Conservation (phyloP, 2,797 vertebrate species). For the Falco rusticolus region DNA sequence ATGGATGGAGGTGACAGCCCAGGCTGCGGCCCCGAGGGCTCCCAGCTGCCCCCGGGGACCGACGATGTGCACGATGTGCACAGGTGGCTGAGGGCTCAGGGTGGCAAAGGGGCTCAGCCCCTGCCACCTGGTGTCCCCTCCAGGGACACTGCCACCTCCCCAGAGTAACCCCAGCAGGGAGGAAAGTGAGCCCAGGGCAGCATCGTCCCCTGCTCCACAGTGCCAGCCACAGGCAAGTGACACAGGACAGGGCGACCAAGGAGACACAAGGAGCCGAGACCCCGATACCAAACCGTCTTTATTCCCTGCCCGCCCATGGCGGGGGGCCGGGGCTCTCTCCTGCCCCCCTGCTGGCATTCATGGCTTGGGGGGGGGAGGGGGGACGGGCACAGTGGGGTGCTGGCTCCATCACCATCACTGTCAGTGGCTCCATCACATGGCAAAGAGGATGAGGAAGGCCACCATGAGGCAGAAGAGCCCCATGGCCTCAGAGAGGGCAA, state of each 20-base stretch:
- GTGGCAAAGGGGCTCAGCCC: neutral
- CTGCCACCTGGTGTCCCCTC: neutral
- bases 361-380: neutral
- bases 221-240: neutral
- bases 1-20: neutral
- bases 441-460: constrained; percentile 94
- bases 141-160: neutral
- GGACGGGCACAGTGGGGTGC: neutral
- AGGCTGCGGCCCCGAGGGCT: rapidly evolving
- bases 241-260: neutral
- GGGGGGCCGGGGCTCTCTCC: neutral
- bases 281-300: neutral
- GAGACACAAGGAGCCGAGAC: neutral
- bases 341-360: neutral
- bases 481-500: constrained; percentile 93
- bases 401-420: constrained; percentile 82
- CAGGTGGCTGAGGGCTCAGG: neutral
- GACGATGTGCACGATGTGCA: no score
- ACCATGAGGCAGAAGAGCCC: constrained; percentile 96
- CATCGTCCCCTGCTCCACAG: neutral
- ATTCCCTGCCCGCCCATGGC: neutral
- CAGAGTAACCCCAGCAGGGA: neutral
- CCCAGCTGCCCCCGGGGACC: neutral
- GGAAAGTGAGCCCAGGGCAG: neutral
- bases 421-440: constrained; percentile 81